phyloP scores from a whole-genome alignment of 2,888 invertebrate genomes.

The Lamellibrachia columna region DNA sequence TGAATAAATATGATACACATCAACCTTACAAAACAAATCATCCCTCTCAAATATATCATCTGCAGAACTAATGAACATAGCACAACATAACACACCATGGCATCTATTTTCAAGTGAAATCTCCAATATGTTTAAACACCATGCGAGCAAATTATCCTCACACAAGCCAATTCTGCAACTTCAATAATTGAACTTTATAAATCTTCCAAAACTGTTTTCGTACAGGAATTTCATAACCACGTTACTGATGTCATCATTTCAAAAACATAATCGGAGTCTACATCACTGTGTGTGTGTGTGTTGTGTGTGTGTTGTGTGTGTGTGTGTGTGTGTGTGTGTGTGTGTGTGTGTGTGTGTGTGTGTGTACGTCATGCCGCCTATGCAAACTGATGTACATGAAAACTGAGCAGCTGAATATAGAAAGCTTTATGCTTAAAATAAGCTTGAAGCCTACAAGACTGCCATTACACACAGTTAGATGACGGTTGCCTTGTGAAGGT shows the following conservation, averaged over 20 bases:
- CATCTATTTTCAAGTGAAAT: not conserved
- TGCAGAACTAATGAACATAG: not conserved
- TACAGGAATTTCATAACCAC: not conserved
- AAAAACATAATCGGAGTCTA: not conserved
- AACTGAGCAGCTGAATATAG: not conserved
- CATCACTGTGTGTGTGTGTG: not conserved
- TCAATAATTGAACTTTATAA: not conserved
- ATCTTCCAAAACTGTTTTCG: not conserved
- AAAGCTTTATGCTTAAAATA: not conserved
- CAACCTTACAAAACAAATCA: constrained; percentile 1
- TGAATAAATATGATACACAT: not conserved
- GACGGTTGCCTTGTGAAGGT: not conserved
- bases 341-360: not conserved
- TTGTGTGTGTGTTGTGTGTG: not conserved
- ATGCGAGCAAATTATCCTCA: not conserved
- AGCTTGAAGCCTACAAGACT: not conserved
- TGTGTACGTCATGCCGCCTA: not conserved
- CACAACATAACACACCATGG: not conserved
- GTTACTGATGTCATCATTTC: not conserved
- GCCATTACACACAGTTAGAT: not conserved
- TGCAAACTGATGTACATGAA: not conserved
- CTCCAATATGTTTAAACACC: not conserved
- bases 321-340: not conserved
- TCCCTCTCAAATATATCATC: not conserved
- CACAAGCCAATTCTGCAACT: not conserved